phyloP scores from a whole-genome alignment of 2,797 vertebrate genomes.

The Channa striata region DNA sequence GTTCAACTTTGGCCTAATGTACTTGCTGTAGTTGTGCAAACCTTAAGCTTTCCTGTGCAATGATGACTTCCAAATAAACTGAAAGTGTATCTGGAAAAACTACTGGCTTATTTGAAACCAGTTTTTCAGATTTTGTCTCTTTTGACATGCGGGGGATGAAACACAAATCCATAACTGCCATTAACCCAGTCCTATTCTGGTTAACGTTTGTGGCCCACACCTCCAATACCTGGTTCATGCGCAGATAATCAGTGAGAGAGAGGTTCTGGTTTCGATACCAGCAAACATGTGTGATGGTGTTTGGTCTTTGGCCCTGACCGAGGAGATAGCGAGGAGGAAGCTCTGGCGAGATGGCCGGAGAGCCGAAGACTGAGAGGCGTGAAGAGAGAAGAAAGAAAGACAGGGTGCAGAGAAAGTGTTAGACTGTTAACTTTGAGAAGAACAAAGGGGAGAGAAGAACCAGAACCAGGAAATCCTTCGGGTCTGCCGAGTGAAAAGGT shows the following conservation, averaged over 20 bases:
- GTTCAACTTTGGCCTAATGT: background rate
- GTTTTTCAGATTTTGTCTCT: too few relatives aligned
- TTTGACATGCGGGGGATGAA: too few relatives aligned
- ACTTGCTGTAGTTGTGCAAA: background rate
- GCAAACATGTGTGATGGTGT: constrained; percentile 96
- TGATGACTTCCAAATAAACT: background rate
- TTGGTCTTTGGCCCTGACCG: constrained; percentile 91
- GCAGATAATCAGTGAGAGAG: constrained; percentile 93
- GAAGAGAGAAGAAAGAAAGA: constrained; percentile 33
- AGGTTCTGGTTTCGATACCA: constrained; percentile 97
- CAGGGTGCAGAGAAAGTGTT: constrained; percentile 52
- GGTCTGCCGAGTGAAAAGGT: constrained; percentile 58
- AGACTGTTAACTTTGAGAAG: constrained; percentile 58
- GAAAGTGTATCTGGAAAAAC: background rate
- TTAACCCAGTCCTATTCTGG: background rate
- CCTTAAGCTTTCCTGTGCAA: background rate
- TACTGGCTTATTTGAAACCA: background rate
- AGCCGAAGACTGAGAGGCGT: constrained; percentile 85
- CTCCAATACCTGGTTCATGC: constrained; percentile 93
- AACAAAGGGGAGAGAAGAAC: constrained; percentile 13
- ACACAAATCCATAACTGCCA: too few relatives aligned
- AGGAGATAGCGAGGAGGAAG: constrained; percentile 90
- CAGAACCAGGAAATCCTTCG: constrained; percentile 34
- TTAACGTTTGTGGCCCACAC: background rate
- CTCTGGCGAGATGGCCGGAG: constrained; percentile 88